Evolutionary conservation across 35 echinoderm and acorn worm genomes (phyloP).

Genomic region (Strongylocentrotus purpuratus): DNA sequence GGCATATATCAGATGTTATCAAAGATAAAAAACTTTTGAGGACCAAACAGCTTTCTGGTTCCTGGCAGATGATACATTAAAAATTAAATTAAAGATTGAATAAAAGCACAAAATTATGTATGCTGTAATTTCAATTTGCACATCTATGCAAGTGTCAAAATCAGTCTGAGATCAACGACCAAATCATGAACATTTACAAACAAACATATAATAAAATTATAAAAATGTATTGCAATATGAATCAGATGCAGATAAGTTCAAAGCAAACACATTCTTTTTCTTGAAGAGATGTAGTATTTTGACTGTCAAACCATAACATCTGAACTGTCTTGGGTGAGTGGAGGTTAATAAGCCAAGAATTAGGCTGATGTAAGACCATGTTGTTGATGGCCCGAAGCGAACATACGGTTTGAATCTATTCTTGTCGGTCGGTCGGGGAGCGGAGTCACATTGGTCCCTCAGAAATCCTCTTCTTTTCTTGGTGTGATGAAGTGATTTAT

Average conservation of each 20-base stretch:
- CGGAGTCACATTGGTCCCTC: neutral
- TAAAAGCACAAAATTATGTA: no score
- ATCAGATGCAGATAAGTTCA: neutral
- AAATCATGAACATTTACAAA: no score
- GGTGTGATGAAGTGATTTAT: neutral
- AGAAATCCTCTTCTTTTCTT: neutral
- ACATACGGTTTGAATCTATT: neutral
- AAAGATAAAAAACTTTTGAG: no score
- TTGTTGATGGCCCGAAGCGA: neutral
- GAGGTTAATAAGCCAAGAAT: neutral
- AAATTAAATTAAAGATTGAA: no score
- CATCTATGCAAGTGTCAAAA: no score
- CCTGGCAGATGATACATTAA: no score
- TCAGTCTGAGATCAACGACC: no score
- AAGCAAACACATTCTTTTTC: neutral
- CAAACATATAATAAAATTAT: neutral
- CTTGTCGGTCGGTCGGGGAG: neutral
- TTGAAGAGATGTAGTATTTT: neutral
- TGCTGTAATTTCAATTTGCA: no score
- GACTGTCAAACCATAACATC: neutral
- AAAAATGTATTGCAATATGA: no score
- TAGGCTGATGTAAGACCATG: conserved; percentile 1
- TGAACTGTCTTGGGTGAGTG: neutral
- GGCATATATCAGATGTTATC: no score
- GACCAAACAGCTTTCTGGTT: no score